Conservation (phyloP, 2,888 invertebrate species). For the Patella ulyssiponensis region DNA sequence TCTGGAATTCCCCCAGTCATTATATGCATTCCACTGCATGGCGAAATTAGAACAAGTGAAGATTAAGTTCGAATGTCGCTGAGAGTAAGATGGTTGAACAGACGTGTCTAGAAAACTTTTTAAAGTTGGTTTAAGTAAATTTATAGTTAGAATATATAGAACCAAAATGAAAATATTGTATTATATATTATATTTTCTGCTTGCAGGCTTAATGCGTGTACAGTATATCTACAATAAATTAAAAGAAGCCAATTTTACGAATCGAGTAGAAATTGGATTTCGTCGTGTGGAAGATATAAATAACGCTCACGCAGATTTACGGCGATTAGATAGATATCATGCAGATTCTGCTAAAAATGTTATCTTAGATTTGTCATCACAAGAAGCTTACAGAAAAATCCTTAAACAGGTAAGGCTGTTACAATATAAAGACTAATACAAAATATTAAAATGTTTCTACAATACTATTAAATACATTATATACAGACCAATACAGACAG, state of each 20-base stretch:
- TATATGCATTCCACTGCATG: too few species aligned
- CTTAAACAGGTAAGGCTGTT: conserved; percentile 51
- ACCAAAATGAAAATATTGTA: neutral
- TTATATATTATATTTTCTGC: neutral
- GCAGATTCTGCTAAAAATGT: conserved; percentile 45
- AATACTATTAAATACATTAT: too few species aligned
- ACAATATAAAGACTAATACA: too few species aligned
- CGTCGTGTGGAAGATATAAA: conserved; percentile 48
- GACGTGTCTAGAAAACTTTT: too few species aligned
- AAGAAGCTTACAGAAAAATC: conserved; percentile 46
- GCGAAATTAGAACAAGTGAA: too few species aligned
- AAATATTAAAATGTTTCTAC: too few species aligned
- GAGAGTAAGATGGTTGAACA: too few species aligned
- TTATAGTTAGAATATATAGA: too few species aligned
- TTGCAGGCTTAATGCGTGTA: conserved; percentile 45
- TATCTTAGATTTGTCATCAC: conserved; percentile 57
- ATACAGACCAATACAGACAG: too few species aligned
- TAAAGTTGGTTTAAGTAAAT: too few species aligned
- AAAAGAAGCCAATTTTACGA: conserved; percentile 19
- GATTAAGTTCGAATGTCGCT: too few species aligned
- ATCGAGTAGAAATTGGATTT: conserved; percentile 34
- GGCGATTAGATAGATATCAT: conserved; percentile 49
- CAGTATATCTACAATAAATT: conserved; percentile 38
- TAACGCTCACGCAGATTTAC: conserved; percentile 55
- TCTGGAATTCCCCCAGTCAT: too few species aligned